Percentiles rank a stretch among this genome's conserved stretches.
Conservation (phyloP, 2,797 vertebrate species). For the Monodelphis domestica region DNA sequence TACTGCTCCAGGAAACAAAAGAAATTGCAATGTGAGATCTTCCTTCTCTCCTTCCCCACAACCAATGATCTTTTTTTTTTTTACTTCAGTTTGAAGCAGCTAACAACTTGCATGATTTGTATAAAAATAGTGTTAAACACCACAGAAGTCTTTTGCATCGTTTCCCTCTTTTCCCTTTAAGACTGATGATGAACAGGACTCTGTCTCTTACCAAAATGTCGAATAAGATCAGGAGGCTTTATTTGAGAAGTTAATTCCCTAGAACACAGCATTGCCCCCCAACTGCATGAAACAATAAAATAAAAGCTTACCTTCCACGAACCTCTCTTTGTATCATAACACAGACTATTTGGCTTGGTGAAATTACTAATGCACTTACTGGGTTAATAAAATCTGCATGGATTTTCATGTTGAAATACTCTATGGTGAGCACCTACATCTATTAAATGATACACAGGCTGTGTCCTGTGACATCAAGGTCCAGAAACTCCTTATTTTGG, state of each 20-base stretch:
- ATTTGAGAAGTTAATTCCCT: conserved; percentile 68
- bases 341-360: conserved; percentile 64
- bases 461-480: conserved; percentile 83
- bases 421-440: conserved; percentile 77
- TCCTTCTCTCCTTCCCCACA: conserved; percentile 28
- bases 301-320: conserved; percentile 71
- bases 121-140: conserved; percentile 67
- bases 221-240: conserved; percentile 73
- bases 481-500: conserved; percentile 85
- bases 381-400: conserved; percentile 76
- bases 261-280: conserved; percentile 63
- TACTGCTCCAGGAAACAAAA: conserved; percentile 88
- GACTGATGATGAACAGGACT: conserved; percentile 71
- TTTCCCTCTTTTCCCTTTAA: conserved; percentile 46
- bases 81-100: conserved; percentile 77
- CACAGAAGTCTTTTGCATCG: conserved; percentile 67
- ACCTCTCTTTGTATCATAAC: conserved; percentile 61
- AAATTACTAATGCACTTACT: conserved; percentile 78
- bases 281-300: conserved; percentile 73
- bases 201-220: conserved; percentile 68
- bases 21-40: conserved; percentile 82
- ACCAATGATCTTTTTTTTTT: conserved; percentile 73
- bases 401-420: conserved; percentile 78
- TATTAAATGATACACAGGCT: conserved; percentile 76
- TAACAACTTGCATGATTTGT: conserved; percentile 74